Evolutionary conservation across 2,888 invertebrate species (phyloP), one percentile per base, ranked within the genome.

Genomic region (Eristalinus sepulchralis): DNA sequence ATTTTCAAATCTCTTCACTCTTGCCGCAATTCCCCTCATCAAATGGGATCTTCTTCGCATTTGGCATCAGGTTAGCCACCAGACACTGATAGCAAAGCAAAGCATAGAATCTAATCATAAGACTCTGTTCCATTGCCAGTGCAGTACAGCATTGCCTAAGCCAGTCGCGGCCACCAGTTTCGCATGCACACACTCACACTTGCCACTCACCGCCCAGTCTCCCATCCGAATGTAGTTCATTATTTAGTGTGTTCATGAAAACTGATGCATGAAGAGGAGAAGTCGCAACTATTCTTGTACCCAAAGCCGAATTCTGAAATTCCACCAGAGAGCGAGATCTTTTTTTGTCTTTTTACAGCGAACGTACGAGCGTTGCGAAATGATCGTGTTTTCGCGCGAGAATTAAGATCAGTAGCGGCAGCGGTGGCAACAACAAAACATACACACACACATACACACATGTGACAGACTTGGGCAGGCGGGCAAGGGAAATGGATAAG

Each of bases 271-370:
- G 86, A 83, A 86, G 83, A 83, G 86, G 78, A 86, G 83, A 86
- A 86, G 86, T 86, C 83, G 86, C 86, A 83, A 86, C 86, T 86
- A 86, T 86, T 86, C 86, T 86, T 86, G 78, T 86, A 83, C 86
- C 71, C 86, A 86, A 86, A 83, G 83, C 86, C 86, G 83, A 86
- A 86, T 86, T 86, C 86, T 86, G 86, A 86, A 86, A 86, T 86
- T 86, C 86, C 86, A 86, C 86, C 75, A 84, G 80, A 53, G 76
- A 60, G 34, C 31, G 57, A 63, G 66, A 79, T 86, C 75, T 79
- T 86, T 79, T 79, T 86, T 86, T 86, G 83, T 86, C 83, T 83
- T 79, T 75, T 78, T 76, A 71, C 62, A 53, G 55, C 36, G 66
- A 70, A 39, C 31, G 63, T 39, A 66, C 47, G 47, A 47, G 47